Base-by-base conservation (phyloP, 2,113 vertebrate species). In the Trinectes maculatus region DNA sequence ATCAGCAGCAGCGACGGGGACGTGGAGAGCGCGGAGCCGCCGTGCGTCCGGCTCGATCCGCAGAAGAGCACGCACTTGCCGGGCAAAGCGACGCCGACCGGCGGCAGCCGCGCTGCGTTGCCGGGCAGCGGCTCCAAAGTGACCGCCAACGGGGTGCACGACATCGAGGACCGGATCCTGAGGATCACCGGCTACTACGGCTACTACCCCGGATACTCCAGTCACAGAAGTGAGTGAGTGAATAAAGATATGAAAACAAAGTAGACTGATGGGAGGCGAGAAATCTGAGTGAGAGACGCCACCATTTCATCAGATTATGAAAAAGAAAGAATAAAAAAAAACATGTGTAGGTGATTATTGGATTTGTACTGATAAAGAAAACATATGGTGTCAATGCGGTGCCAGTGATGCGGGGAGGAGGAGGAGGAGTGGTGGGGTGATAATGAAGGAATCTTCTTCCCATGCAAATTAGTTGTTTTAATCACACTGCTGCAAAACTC, bases 131-230 rank as follows among this genome's bases (percentile, higher is more conserved):
- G 61, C 91, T 89, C 93, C 87, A 94, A 95, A 86, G 94, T 95
- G 83, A 93, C 96, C 42, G 94, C 94, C 91, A 98, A 98, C 90
- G 96, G 96, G 62, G 92, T 98, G 89, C 95, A 94, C 87, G 96
- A 96, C 89, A 98, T 99, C 75, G 96, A 99, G 87, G 95, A 98
- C 91, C 89, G 97, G 68, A 98, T 98, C 82, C 89, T 98, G 85
- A 94, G 96, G 86, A 99, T 99, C 91, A 98, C 96, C 29, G 97
- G 96, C 83, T 99, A 98, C 93, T 99, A 99, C 87, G 96, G 97
- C 80, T 99, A 99, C 83, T 97, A 96, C 83, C 96, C 96, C 18
- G 96, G 96, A 33, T 98, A 97, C 91, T 96, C 96, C 91, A 95
- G 95, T 89, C 96, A 96, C 71, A 96, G 93, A 95, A 96, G 96